These are phyloP conservation scores for Poeciliopsis presidionis DNA, from an alignment of 2,797 vertebrate genomes.

Conservation along the genomic window DNA sequence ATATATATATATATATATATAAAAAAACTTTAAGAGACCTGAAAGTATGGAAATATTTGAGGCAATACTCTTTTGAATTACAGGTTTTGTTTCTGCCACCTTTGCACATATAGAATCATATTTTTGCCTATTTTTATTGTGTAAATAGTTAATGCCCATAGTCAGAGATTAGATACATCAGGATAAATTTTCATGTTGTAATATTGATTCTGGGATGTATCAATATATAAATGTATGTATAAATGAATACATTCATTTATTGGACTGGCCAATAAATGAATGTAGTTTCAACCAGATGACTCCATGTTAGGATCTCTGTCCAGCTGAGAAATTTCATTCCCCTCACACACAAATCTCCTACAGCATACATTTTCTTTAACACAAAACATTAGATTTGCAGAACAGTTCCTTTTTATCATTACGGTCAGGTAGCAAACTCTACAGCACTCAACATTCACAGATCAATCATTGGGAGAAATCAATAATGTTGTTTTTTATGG, in stretches of 20 bases:
- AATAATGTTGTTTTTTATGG: slow-evolving; percentile 53
- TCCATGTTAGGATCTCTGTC: neutral
- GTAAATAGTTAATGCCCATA: neutral
- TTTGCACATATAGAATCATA: neutral
- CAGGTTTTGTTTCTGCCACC: neutral
- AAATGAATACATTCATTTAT: too few relatives aligned
- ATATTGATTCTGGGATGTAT: neutral
- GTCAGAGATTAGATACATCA: neutral
- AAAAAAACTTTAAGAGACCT: neutral
- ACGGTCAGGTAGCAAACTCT: slow-evolving; percentile 4
- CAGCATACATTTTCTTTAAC: neutral
- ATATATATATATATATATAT: too few relatives aligned
- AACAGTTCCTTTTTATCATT: neutral
- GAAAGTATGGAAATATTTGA: neutral
- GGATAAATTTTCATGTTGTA: neutral
- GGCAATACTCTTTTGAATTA: too few relatives aligned
- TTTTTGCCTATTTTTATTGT: too few relatives aligned
- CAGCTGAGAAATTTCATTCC: neutral
- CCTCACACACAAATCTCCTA: neutral
- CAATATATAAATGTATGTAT: too few relatives aligned
- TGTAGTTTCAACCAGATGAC: neutral
- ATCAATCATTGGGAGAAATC: slow-evolving; percentile 46
- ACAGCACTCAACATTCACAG: slow-evolving; percentile 14
- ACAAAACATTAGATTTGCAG: neutral
- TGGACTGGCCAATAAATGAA: neutral